These are phyloP conservation scores for Gambusia affinis DNA, from an alignment of 2,113 vertebrate genomes.

Conservation along the genomic window DNA sequence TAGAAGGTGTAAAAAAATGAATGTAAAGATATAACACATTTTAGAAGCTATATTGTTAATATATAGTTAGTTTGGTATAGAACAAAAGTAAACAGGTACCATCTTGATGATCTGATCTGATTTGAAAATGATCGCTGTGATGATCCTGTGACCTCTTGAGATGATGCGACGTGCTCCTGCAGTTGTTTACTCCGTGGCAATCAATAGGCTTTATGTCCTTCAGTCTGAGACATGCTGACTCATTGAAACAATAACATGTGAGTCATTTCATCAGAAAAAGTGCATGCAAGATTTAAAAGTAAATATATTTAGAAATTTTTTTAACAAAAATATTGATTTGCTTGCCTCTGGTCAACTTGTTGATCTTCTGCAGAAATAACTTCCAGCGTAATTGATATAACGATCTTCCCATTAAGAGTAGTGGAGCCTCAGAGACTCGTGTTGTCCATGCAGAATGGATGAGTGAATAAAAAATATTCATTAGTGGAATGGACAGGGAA, in stretches of 20 bases:
- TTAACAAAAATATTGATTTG: background rate
- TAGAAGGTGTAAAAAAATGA: background rate
- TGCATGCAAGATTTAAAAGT: background rate
- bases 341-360: background rate
- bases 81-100: background rate
- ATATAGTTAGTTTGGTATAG: background rate
- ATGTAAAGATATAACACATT: no score
- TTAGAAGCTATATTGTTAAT: background rate
- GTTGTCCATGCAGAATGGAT: no score
- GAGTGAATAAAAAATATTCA: no score
- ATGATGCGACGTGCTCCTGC: background rate
- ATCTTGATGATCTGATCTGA: background rate
- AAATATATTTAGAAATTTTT: background rate
- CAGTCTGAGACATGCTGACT: slow-evolving; percentile 28
- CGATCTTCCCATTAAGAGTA: background rate
- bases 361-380: background rate
- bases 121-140: background rate
- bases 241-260: background rate
- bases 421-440: background rate
- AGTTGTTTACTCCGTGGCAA: slow-evolving; percentile 9
- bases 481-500: no score
- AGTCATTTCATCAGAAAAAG: background rate
- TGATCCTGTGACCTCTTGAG: background rate
- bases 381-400: background rate
- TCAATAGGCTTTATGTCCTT: background rate